A percentile compares a stretch with the other conserved stretches of the same genome.
Evolutionary conservation across 1,140 invertebrate species (phyloP).

Genomic region (Samia ricini): DNA sequence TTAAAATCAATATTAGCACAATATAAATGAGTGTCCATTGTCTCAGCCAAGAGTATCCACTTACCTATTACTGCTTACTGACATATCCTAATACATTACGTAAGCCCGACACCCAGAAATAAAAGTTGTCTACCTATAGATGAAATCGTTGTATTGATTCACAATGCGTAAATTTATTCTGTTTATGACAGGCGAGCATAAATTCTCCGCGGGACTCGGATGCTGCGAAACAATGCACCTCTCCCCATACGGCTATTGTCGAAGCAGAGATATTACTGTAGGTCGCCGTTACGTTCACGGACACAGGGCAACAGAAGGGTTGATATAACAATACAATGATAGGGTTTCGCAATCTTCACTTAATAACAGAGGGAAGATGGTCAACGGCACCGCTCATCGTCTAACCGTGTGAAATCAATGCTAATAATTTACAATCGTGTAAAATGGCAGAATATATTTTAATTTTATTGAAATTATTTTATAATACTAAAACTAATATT

Average conservation of each 20-base stretch:
- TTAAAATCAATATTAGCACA: slow-evolving; percentile 29
- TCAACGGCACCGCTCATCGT: slow-evolving; percentile 53
- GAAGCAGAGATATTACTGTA: slow-evolving; percentile 64
- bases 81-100: slow-evolving; percentile 61
- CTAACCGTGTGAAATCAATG: slow-evolving; percentile 61
- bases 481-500: no score
- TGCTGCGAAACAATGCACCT: slow-evolving; percentile 66
- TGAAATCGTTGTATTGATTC: slow-evolving; percentile 73
- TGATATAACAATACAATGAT: slow-evolving; percentile 53
- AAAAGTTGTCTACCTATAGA: slow-evolving; percentile 57
- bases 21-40: slow-evolving; percentile 45
- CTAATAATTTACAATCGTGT: background rate
- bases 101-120: slow-evolving; percentile 66
- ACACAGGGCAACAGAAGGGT: slow-evolving; percentile 61
- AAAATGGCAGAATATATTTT: background rate
- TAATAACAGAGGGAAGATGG: slow-evolving; percentile 63
- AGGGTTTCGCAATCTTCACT: slow-evolving; percentile 55
- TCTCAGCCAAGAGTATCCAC: slow-evolving; percentile 46
- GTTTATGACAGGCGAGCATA: slow-evolving; percentile 75
- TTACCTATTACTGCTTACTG: slow-evolving; percentile 44
- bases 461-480: background rate
- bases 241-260: slow-evolving; percentile 51
- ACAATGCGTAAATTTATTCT: slow-evolving; percentile 75
- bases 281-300: slow-evolving; percentile 55
- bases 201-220: slow-evolving; percentile 70